Evolutionary conservation across 2,113 vertebrate species (phyloP).

Genomic region (Eonycteris spelaea): DNA sequence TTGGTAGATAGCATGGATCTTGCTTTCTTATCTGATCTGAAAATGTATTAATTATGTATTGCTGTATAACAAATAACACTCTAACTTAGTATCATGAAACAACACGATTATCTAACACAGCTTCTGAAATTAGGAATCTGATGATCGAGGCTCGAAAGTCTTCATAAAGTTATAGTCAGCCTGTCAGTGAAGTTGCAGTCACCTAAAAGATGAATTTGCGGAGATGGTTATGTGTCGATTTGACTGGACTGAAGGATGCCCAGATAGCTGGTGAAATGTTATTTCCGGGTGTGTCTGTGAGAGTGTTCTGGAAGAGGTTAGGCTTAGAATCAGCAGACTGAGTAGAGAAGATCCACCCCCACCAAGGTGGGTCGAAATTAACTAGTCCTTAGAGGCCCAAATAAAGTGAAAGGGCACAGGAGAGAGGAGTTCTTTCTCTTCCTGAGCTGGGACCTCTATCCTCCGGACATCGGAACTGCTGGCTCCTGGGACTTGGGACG

Average conservation of each 20-base stretch:
- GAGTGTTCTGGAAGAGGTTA: background rate
- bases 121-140: background rate
- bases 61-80: background rate
- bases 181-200: background rate
- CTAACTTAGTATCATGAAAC: background rate
- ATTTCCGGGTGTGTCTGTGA: background rate
- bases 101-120: background rate
- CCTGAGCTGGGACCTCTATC: background rate
- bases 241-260: background rate
- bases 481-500: background rate
- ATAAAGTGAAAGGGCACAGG: background rate
- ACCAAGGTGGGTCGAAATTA: background rate
- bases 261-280: background rate
- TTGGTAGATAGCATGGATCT: background rate
- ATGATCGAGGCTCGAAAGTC: background rate
- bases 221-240: background rate
- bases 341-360: background rate
- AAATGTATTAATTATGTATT: background rate
- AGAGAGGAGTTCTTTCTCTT: background rate
- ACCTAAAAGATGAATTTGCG: background rate
- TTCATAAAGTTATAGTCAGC: background rate
- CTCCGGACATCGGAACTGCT: background rate
- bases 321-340: background rate
- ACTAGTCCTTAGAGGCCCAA: background rate
- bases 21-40: background rate